These are phyloP conservation scores for Mesembrinibis cayennensis DNA, from an alignment of 2,113 vertebrate genomes.

Conservation along the genomic window DNA sequence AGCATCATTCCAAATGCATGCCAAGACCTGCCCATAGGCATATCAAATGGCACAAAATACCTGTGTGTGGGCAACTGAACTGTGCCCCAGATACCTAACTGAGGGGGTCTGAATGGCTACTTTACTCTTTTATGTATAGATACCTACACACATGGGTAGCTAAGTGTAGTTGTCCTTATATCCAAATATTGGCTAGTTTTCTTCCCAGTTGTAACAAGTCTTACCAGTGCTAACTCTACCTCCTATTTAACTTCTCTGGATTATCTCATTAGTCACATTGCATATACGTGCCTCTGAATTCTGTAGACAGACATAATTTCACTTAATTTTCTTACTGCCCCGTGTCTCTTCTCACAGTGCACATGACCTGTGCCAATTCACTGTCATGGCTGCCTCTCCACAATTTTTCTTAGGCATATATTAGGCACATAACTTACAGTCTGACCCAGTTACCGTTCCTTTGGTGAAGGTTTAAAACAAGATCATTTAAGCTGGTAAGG, in stretches of 20 bases:
- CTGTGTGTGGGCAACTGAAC: not conserved
- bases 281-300: not conserved
- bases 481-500: not conserved
- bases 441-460: not conserved
- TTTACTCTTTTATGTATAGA: not conserved
- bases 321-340: not conserved
- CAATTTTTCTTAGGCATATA: not conserved
- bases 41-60: not conserved
- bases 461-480: not conserved
- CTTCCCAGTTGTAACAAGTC: not conserved
- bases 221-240: not conserved
- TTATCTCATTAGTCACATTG: not conserved
- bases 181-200: not conserved
- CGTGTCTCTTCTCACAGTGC: not conserved
- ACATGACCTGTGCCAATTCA: not conserved
- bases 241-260: not conserved
- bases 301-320: not conserved
- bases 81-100: not conserved
- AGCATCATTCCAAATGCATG: not conserved
- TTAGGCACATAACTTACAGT: not conserved
- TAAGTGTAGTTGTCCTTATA: not conserved
- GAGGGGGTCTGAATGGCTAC: not conserved
- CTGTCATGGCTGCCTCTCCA: not conserved
- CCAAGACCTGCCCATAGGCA: not conserved
- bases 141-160: not conserved